Evolutionary conservation across 2,888 invertebrate species (phyloP).

Genomic region (Altica lythri): DNA sequence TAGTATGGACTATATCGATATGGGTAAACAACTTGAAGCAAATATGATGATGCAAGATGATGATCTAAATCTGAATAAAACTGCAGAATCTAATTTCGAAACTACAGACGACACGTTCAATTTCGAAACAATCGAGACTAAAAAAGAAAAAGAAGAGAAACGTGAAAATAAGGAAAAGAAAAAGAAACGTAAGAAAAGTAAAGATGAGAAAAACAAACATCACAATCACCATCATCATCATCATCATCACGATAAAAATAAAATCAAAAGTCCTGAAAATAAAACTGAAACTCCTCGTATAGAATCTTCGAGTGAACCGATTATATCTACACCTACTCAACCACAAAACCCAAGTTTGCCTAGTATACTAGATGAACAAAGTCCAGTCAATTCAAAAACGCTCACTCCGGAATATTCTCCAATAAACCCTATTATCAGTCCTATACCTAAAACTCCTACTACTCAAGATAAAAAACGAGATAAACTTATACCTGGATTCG

Average conservation of each 20-base stretch:
- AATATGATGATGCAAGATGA: constrained; percentile 77
- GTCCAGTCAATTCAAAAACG: constrained; percentile 61
- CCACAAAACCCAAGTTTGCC: constrained; percentile 66
- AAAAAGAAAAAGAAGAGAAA: constrained; percentile 56
- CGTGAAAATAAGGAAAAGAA: constrained; percentile 76
- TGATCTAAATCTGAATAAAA: constrained; percentile 57
- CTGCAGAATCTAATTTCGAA: constrained; percentile 53
- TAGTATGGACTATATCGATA: constrained; percentile 80
- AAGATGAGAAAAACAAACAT: constrained; percentile 74
- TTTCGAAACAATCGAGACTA: constrained; percentile 37
- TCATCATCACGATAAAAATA: constrained; percentile 61
- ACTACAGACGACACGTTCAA: constrained; percentile 40
- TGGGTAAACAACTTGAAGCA: constrained; percentile 81
- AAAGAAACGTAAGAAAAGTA: constrained; percentile 83
- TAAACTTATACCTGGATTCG: constrained; percentile 70
- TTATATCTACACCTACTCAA: constrained; percentile 45
- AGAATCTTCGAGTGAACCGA: constrained; percentile 37
- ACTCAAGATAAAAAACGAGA: constrained; percentile 62
- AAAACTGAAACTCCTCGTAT: constrained; percentile 46
- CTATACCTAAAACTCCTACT: constrained; percentile 60
- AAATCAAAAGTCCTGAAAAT: constrained; percentile 49
- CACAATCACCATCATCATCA: constrained; percentile 66
- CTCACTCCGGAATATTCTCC: constrained; percentile 48
- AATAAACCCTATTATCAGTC: constrained; percentile 57
- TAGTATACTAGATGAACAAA: constrained; percentile 64